Base-by-base conservation (phyloP, 2,113 vertebrate species). In the Clupea harengus region DNA sequence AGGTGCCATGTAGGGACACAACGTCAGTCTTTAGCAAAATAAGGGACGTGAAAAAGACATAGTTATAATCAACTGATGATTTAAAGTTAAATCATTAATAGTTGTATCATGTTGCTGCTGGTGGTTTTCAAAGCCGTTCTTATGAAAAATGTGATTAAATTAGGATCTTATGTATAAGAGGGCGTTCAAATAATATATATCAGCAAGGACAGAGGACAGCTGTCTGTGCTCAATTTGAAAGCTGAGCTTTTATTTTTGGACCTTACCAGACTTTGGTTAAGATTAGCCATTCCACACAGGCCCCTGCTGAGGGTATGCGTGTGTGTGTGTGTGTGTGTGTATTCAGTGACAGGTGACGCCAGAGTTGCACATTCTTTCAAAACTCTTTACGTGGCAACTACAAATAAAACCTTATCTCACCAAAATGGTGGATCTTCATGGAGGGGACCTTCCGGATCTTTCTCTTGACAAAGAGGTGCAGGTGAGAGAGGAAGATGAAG, bases 401-500 rank as follows among this genome's bases (percentile, higher is more conserved):
- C 20, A 13, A 18, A 25, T 15, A 32, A 20, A 81, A 64, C 11
- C 0, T 2, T 28, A 25, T 91, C 95, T 94, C 75, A 97, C 96
- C 93, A 84, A 94, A 91, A 75, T 87, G 93, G 0, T 92, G 91
- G 81, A 94, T 90, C 84, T 95, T 92, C 32, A 95, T 67, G 0
- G 90, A 91, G 0, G 91, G 84, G 46, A 95, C 88, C 64, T 93
- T 92, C 54, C 95, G 92, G 45, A 93, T 91, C 28, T 85, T 90
- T 81, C 94, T 93, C 82, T 93, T 94, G 89, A 98, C 87, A 22
- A 97, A 93, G 44, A 96, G 93, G 85, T 95, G 94, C 83, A 96
- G 85, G 89, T 98, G 97, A 2, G 96, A 97, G 85, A 98, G 82
- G 87, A 98, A 89, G 88, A 98, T 98, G 82, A 98, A 95, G 28